Base-by-base conservation (phyloP, 2,797 vertebrate species). In the Acrossocheilus fasciatus region DNA sequence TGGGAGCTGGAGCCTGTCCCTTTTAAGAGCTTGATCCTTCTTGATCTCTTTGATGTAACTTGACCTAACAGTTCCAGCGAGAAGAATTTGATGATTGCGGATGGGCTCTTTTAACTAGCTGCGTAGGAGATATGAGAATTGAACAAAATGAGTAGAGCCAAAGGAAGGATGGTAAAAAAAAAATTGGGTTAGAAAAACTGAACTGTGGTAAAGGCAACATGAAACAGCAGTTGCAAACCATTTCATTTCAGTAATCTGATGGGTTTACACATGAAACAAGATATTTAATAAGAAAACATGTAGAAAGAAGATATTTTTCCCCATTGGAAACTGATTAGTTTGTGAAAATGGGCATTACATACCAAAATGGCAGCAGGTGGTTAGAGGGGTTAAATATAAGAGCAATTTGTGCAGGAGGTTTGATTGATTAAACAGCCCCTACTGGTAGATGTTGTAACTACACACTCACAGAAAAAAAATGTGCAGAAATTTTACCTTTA, bases 1-100 rank as follows among this genome's bases (percentile, higher is more conserved):
- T 95, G 95, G 93, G 95, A 96, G 95, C 95, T 94, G 94, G 94
- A 95, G 95, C 94, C 92, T 95, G 96, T 96, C 95, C 93, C 94
- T 95, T 96, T 95, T 95, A 96, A 97, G 95, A 96, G 95, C 91
- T 85, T 95, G 95, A 94, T 94, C 96, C 92, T 91, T 95, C 91
- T 93, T 92, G 94, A 94, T 96, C 93, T 73, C 96, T 97, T 97
- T 97, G 92, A 95, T 95, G 96, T 97, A 94, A 93, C 94, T 93
- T 95, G 95, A 96, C 93, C 94, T 94, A 95, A 94, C 94, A 92
- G 95, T 95, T 96, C 95, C 94, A 96, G 93, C 87, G 95, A 93
- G 92, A 86, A 12, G 95, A 93, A 96, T 96, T 95, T 95, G 94
- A 96, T 92, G 92, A 95, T 95, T 95, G 87, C 79, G 93, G 94